phyloP scores from a whole-genome alignment of 2,797 vertebrate species.

The Tamandua tetradactyla region DNA sequence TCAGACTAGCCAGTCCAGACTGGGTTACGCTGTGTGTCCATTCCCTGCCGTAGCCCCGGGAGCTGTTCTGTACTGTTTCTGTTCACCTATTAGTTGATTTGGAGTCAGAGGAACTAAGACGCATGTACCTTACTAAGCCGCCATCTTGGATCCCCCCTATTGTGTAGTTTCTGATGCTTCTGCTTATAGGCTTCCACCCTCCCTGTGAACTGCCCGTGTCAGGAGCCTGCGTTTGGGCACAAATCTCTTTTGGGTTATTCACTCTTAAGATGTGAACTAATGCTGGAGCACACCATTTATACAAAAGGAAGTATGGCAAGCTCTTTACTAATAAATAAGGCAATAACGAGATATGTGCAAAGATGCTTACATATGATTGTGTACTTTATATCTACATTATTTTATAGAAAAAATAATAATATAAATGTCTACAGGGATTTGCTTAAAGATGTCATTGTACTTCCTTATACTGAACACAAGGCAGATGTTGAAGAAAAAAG shows the following conservation, averaged over 20 bases:
- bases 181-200: neutral
- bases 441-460: neutral
- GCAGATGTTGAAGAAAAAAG: neutral
- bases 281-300: neutral
- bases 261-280: slow-evolving; percentile 9
- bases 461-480: neutral
- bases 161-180: neutral
- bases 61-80: no score
- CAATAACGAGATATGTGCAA: neutral
- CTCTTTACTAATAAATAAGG: neutral
- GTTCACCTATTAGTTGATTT: no score
- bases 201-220: neutral
- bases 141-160: no score
- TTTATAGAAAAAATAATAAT: neutral
- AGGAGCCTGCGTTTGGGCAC: neutral
- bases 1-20: no score
- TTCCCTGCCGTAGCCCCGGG: no score
- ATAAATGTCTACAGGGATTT: neutral
- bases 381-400: neutral
- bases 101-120: no score
- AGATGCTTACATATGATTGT: neutral
- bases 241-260: neutral
- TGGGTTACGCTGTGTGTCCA: no score
- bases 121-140: no score
- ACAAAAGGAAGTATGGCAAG: neutral